Evolutionary conservation across 1,140 invertebrate species (phyloP), one percentile per base, ranked within the genome.

Genomic region (Drosophila setifemur): DNA sequence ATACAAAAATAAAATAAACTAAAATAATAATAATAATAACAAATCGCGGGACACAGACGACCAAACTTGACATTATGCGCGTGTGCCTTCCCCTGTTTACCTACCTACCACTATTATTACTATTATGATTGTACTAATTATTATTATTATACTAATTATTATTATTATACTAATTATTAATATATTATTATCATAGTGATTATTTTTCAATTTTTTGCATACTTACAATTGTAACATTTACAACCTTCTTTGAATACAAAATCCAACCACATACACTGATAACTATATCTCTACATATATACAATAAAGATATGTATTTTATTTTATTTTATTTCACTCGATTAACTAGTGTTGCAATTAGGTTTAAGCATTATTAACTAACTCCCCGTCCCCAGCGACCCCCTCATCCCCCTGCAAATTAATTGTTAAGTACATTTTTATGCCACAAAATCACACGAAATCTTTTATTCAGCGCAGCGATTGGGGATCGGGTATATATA

Each of bases 81-180:
- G 66, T 69, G 66, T 69, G 66, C 66, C 66, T 69, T 66, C 11
- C 57, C 52, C 31, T 57, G 66, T 69, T 69, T 69, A 69, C 43
- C 43, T n/a, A n/a, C n/a, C n/a, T n/a, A n/a, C n/a, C n/a, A n/a
- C n/a, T n/a, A n/a, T n/a, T n/a, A n/a, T n/a, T n/a, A n/a, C n/a
- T n/a, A n/a, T n/a, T n/a, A 40, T 18, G 11, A 50, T 23, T 19
- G 16, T 8, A 18, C 14, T n/a, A n/a, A 48, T 11, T n/a, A 42
- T 67, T 52, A 66, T 49, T 40, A 66, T 26, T 23, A 31, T 31
- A 4, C 9, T 29, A 14, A 26, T 4, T 25, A 25, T 16, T 44
- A 40, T 18, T 19, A 50, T 23, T 19, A 37, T 8, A 18, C 14
- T n/a, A n/a, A 48, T 11, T 35, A 23, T 50, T 21, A 49, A 6